These are phyloP conservation scores for Pseudomugil tenellus DNA, from an alignment of 2,797 vertebrate species.

Conservation along the genomic window DNA sequence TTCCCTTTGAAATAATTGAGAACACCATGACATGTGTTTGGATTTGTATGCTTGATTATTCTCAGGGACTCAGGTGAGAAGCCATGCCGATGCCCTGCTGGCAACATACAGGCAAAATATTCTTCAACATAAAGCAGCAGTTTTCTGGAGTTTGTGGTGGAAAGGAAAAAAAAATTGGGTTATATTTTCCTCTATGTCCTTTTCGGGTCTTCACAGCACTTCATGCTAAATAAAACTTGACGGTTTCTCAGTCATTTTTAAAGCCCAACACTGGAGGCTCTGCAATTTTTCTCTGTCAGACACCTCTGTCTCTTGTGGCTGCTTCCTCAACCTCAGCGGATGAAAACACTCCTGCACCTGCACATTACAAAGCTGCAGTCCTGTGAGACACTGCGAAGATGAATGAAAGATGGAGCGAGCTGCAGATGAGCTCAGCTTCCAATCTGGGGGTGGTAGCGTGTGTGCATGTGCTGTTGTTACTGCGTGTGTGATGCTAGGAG, in stretches of 20 bases:
- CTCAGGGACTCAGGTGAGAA: background rate
- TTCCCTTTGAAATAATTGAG: background rate
- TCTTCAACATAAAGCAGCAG: background rate
- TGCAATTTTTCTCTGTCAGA: conserved; percentile 12
- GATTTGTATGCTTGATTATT: conserved; percentile 2
- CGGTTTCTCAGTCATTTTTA: conserved; percentile 2
- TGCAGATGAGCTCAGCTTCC: conserved; percentile 44
- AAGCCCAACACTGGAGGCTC: background rate
- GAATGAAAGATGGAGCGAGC: conserved; percentile 44
- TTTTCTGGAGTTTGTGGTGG: background rate
- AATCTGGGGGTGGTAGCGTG: conserved; percentile 17
- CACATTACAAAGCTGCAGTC: conserved; percentile 45
- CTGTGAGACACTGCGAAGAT: conserved; percentile 23
- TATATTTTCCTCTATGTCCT: background rate
- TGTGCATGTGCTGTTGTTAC: background rate
- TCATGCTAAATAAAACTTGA: conserved; percentile 9
- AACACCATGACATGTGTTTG: conserved; percentile 2
- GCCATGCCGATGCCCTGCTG: background rate
- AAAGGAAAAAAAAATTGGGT: background rate
- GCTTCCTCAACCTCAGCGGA: conserved; percentile 12
- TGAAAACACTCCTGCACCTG: conserved; percentile 34
- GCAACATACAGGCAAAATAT: background rate
- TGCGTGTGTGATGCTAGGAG: no score
- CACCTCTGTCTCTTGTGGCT: conserved; percentile 30
- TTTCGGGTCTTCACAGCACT: background rate